A percentile compares a stretch with the other conserved stretches of the same genome.
phyloP scores from a whole-genome alignment of 2,797 vertebrate species.

The Leptoclinus maculatus region DNA sequence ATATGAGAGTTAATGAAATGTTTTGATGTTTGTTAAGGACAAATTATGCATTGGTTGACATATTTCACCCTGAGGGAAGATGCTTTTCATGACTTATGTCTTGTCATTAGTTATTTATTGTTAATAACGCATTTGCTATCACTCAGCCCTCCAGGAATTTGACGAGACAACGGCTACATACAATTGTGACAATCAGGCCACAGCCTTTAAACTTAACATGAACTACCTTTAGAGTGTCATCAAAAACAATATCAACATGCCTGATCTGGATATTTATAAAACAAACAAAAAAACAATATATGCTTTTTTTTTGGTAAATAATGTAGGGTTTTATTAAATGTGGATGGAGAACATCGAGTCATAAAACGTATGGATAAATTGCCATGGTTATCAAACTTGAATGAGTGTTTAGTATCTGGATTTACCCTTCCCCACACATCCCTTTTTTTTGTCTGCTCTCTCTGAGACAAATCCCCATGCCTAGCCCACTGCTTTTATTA shows the following conservation, averaged over 20 bases:
- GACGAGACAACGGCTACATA: conserved; percentile 25
- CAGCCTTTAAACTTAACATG: conserved; percentile 54
- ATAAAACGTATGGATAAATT: conserved; percentile 58
- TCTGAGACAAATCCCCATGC: conserved; percentile 93
- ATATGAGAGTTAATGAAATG: conserved; percentile 73
- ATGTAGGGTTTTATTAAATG: conserved; percentile 34
- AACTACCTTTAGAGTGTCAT: conserved; percentile 40
- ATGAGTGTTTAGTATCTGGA: conserved; percentile 77
- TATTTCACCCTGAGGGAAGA: conserved; percentile 68
- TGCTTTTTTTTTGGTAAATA: conserved; percentile 6
- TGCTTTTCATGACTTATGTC: conserved; percentile 58
- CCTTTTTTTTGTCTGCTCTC: conserved; percentile 81
- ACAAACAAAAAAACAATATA: neutral
- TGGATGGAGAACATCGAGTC: conserved; percentile 14
- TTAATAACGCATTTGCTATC: conserved; percentile 43
- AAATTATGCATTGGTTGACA: conserved; percentile 64
- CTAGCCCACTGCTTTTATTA: conserved; percentile 98
- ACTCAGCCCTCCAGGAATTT: conserved; percentile 44
- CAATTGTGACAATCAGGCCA: conserved; percentile 33
- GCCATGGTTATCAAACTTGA: conserved; percentile 72
- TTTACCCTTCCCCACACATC: conserved; percentile 74
- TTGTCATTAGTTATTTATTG: conserved; percentile 65
- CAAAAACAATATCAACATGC: conserved; percentile 21
- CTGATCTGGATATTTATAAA: neutral
- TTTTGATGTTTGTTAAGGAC: conserved; percentile 69